phyloP scores from a whole-genome alignment of 2,113 vertebrate genomes.

The Vimba vimba region DNA sequence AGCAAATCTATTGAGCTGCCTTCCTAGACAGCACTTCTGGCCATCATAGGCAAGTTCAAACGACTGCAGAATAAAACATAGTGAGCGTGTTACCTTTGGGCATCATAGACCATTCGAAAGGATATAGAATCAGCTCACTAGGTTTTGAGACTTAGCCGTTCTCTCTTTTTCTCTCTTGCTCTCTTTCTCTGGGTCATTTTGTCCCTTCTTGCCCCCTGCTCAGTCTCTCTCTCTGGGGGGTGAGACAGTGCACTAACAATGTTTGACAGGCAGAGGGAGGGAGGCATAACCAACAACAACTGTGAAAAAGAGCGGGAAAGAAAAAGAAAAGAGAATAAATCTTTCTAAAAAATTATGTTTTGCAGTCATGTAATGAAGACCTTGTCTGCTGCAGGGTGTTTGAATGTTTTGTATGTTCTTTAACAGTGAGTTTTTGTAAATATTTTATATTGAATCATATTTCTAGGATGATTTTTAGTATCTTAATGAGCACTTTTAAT shows the following conservation, averaged over 20 bases:
- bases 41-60: neutral
- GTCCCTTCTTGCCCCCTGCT: conserved; percentile 53
- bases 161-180: conserved; percentile 47
- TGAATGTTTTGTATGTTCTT: neutral
- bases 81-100: neutral
- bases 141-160: neutral
- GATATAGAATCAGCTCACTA: neutral
- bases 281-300: conserved; percentile 33
- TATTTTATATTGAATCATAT: neutral
- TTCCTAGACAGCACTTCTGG: neutral
- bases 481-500: neutral
- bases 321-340: conserved; percentile 2
- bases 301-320: conserved; percentile 20
- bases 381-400: neutral
- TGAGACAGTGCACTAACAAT: conserved; percentile 69
- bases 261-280: conserved; percentile 72
- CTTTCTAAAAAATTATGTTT: neutral
- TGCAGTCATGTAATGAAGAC: neutral
- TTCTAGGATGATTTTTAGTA: neutral
- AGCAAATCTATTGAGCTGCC: neutral
- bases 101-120: neutral
- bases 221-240: conserved; percentile 60
- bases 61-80: neutral
- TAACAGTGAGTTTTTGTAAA: neutral
- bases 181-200: conserved; percentile 54